Percentiles rank a stretch among this genome's conserved stretches.
Conservation (phyloP, 2,888 invertebrate species). For the Caprella mutica region DNA sequence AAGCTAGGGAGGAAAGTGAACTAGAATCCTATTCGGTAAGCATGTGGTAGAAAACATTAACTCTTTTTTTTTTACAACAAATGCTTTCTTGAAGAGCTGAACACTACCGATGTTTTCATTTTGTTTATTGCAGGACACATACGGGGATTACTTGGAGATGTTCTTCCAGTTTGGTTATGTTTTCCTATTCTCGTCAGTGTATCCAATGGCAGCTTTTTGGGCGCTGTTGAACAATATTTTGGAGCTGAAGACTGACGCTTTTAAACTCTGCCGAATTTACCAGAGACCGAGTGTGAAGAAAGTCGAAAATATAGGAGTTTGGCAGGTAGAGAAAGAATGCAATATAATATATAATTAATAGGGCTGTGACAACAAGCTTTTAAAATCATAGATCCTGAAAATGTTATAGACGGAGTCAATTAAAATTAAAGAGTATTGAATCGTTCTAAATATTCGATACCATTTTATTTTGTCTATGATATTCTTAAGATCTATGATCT, state of each 20-base stretch:
- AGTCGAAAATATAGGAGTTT: slow-evolving; percentile 61
- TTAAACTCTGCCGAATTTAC: slow-evolving; percentile 58
- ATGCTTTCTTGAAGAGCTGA: too few species aligned
- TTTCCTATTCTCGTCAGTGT: slow-evolving; percentile 62
- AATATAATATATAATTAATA: too few species aligned
- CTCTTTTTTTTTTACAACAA: too few species aligned
- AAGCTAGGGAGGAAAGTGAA: slow-evolving; percentile 49
- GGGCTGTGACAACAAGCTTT: too few species aligned
- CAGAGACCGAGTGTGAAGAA: slow-evolving; percentile 56
- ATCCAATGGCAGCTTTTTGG: slow-evolving; percentile 62
- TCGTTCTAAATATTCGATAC: too few species aligned
- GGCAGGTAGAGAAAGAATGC: slow-evolving; percentile 61
- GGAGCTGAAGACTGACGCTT: slow-evolving; percentile 61
- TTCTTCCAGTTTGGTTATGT: slow-evolving; percentile 70
- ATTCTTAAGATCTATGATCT: too few species aligned
- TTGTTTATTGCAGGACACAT: slow-evolving; percentile 48
- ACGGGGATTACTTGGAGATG: slow-evolving; percentile 65
- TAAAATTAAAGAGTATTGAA: too few species aligned
- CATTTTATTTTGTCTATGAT: too few species aligned
- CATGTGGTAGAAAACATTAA: too few species aligned
- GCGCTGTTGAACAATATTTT: slow-evolving; percentile 61
- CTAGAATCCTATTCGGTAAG: slow-evolving; percentile 54
- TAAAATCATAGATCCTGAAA: too few species aligned
- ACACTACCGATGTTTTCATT: too few species aligned
- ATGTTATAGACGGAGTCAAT: too few species aligned